These are phyloP conservation scores for Distichodus sexfasciatus DNA, from an alignment of 2,797 vertebrate genomes.

Conservation along the genomic window DNA sequence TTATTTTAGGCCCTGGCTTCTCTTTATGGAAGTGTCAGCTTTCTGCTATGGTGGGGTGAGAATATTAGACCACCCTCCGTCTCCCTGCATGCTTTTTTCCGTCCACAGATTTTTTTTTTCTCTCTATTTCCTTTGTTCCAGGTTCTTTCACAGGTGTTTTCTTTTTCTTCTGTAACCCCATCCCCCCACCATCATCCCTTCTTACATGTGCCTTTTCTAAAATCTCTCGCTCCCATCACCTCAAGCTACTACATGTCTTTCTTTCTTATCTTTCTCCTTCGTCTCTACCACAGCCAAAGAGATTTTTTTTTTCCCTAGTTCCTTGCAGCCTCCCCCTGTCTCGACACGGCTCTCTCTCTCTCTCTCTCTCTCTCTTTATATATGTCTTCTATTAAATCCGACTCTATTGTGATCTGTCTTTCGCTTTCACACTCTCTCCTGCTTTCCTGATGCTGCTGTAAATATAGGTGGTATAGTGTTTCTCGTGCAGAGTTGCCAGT, in stretches of 20 bases:
- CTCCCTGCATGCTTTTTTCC: no score
- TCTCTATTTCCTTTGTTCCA: neutral
- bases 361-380: no score
- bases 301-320: neutral
- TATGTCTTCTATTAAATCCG: neutral
- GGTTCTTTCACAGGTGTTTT: neutral
- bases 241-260: slow-evolving; percentile 7
- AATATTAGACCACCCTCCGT: neutral
- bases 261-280: neutral
- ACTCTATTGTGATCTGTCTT: slow-evolving; percentile 3
- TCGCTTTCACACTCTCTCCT: slow-evolving; percentile 52
- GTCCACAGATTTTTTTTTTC: neutral
- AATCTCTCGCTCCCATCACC: neutral
- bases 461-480: slow-evolving; percentile 72
- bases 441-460: slow-evolving; percentile 61
- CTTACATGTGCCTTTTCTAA: neutral
- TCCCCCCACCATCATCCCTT: neutral
- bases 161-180: neutral
- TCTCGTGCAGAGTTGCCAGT: slow-evolving; percentile 57
- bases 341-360: neutral
- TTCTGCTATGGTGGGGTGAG: slow-evolving; percentile 58
- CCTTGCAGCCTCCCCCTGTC: neutral
- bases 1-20: slow-evolving; percentile 70
- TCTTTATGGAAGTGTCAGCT: slow-evolving; percentile 67
- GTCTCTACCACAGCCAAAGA: slow-evolving; percentile 10